Conservation (phyloP, 1,140 invertebrate genomes). For the Bombus vancouverensis region DNA sequence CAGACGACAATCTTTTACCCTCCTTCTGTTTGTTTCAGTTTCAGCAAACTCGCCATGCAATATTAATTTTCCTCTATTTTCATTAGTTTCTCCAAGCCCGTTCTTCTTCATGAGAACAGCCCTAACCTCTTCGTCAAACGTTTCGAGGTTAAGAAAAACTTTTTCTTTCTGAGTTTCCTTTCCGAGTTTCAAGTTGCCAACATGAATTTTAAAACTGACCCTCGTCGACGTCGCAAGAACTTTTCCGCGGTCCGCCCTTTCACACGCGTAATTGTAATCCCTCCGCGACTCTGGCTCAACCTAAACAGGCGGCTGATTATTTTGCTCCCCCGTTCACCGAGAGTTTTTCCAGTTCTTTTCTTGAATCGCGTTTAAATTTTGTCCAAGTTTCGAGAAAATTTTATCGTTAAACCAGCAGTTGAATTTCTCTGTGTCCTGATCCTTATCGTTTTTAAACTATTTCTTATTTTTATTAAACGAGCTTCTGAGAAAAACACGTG, state of each 20-base stretch:
- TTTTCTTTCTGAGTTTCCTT: neutral
- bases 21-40: neutral
- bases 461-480: too few relatives aligned
- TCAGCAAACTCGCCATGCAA: neutral
- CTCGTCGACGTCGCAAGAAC: neutral
- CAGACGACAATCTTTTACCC: neutral
- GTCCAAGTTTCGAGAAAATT: neutral
- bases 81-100: neutral
- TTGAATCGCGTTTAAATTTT: neutral
- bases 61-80: constrained; percentile 31
- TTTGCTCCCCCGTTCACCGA: neutral
- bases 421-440: neutral
- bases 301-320: constrained; percentile 25
- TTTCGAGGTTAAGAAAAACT: constrained; percentile 30
- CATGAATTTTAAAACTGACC: constrained; percentile 17
- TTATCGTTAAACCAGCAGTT: neutral
- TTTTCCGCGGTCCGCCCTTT: neutral
- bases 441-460: too few relatives aligned
- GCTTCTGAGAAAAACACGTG: too few relatives aligned
- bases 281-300: neutral
- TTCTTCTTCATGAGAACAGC: neutral
- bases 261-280: constrained; percentile 26
- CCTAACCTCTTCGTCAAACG: constrained; percentile 12
- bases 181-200: neutral
- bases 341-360: neutral